A percentile compares a stretch with the other conserved stretches of the same genome.
Evolutionary conservation across 2,113 vertebrate genomes (phyloP).

Genomic region (Deroptyus accipitrinus): DNA sequence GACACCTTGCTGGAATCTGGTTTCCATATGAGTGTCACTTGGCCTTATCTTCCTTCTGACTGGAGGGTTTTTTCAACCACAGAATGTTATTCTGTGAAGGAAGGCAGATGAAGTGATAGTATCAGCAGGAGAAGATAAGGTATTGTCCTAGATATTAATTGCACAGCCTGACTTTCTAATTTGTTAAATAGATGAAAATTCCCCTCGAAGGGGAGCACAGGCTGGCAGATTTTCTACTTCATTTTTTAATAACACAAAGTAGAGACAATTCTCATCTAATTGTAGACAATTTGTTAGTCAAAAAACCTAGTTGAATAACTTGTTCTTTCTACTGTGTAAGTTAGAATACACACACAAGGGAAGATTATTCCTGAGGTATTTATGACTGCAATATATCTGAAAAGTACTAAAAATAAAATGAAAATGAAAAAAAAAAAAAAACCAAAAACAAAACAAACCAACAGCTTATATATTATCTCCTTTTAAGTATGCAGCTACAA

Average conservation of each 20-base stretch:
- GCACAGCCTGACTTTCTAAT: constrained; percentile 5
- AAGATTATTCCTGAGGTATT: not conserved
- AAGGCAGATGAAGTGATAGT: not conserved
- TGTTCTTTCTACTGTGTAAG: not conserved
- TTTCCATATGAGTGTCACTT: not conserved
- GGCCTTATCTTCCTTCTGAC: not conserved
- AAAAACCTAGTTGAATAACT: not conserved
- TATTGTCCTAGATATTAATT: not conserved
- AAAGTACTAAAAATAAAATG: not conserved
- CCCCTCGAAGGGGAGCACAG: not conserved
- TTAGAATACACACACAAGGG: not conserved
- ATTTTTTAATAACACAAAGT: not conserved
- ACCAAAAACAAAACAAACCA: not conserved
- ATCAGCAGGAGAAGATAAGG: not conserved
- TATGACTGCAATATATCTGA: not conserved
- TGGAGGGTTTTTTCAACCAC: not conserved
- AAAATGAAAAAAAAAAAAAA: not conserved
- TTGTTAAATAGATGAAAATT: not conserved
- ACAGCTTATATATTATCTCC: not conserved
- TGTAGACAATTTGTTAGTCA: not conserved
- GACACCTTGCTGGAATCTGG: not conserved
- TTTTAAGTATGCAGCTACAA: not conserved
- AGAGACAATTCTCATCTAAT: not conserved
- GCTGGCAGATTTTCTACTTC: not conserved
- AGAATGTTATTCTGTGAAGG: not conserved